Evolutionary conservation across 2,797 vertebrate species (phyloP).

Genomic region (Channa striata): DNA sequence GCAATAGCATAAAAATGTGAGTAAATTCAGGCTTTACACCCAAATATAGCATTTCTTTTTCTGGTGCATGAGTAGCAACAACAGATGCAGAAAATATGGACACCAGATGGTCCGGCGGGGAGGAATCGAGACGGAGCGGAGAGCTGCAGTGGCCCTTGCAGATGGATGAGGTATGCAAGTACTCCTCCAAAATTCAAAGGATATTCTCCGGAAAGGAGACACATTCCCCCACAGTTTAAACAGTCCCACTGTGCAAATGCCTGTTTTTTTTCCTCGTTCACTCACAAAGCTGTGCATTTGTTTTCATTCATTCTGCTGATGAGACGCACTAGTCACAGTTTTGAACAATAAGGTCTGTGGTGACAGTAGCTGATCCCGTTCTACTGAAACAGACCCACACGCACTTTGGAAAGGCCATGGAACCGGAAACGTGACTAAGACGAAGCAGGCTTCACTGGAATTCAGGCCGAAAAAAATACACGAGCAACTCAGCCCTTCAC

Average conservation of each 20-base stretch:
- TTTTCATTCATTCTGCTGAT: not conserved
- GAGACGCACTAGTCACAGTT: conserved; percentile 5
- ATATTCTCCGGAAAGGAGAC: conserved; percentile 45
- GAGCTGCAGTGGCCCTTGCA: conserved; percentile 18
- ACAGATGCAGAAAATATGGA: conserved; percentile 43
- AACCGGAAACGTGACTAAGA: conserved; percentile 73
- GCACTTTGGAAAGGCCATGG: conserved; percentile 54
- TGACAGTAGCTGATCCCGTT: not conserved
- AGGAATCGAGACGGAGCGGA: conserved; percentile 8
- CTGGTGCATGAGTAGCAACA: conserved; percentile 43
- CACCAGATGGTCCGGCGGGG: conserved; percentile 37
- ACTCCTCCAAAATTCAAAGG: conserved; percentile 34
- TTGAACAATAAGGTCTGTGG: not conserved
- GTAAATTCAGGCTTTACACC: not conserved
- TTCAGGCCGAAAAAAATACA: conserved; percentile 70
- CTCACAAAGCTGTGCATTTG: conserved; percentile 27
- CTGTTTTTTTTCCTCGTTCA: conserved; percentile 17
- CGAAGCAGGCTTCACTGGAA: conserved; percentile 66
- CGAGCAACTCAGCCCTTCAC: conserved; percentile 54
- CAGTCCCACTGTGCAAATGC: conserved; percentile 19
- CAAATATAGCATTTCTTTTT: conserved; percentile 13
- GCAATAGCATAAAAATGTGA: not conserved
- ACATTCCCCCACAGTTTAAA: conserved; percentile 48
- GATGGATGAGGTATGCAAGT: conserved; percentile 32
- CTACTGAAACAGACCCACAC: conserved; percentile 31